phyloP scores from a whole-genome alignment of 2,113 vertebrate species.

The Probosciger aterrimus region DNA sequence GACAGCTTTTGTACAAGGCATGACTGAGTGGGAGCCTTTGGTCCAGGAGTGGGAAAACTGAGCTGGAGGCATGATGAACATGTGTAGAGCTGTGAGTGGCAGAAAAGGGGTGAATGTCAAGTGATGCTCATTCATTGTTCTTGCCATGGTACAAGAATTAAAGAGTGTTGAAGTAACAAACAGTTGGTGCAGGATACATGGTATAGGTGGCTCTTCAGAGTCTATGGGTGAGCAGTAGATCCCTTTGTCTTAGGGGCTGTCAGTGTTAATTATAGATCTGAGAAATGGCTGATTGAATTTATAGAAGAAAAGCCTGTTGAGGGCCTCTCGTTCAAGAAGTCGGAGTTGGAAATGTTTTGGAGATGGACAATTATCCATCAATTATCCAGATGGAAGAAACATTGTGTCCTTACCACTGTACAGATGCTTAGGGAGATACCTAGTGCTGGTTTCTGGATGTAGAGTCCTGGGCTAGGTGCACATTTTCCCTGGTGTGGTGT shows the following conservation, averaged over 20 bases:
- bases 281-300: background rate
- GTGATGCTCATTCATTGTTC: background rate
- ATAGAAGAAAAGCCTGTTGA: background rate
- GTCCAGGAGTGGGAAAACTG: background rate
- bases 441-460: background rate
- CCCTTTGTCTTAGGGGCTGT: background rate
- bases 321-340: background rate
- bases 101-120: background rate
- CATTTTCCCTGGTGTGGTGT: background rate
- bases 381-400: background rate
- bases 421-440: background rate
- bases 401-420: background rate
- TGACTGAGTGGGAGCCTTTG: background rate
- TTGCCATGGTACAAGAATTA: background rate
- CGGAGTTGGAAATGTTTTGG: background rate
- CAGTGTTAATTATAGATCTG: background rate
- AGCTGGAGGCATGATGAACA: background rate
- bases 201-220: background rate
- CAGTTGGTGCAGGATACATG: fast-evolving
- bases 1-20: background rate
- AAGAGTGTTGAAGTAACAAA: background rate
- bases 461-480: background rate
- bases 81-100: background rate
- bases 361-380: background rate
- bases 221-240: background rate